These are phyloP conservation scores for Paragorgia papillata DNA, from an alignment of 92 coral and sea anemone genomes.

Conservation along the genomic window DNA sequence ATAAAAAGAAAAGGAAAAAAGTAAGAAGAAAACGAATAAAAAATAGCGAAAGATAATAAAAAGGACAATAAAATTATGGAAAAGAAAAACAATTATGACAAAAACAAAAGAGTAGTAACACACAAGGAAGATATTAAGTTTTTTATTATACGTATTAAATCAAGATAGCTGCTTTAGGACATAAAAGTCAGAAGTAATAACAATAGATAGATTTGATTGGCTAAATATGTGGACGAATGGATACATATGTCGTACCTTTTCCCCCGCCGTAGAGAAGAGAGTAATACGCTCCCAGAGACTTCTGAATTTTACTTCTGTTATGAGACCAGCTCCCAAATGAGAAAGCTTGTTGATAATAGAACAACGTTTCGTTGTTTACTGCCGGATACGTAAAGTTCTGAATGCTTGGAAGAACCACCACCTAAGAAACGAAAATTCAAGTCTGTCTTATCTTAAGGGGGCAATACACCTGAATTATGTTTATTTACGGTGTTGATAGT, in stretches of 20 bases:
- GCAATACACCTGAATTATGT: no score
- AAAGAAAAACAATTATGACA: not conserved
- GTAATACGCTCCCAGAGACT: conserved; percentile 68
- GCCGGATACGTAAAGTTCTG: conserved; percentile 52
- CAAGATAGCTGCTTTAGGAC: no score
- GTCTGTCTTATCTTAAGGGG: no score
- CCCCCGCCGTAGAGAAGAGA: conserved; percentile 76
- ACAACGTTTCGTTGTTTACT: conserved; percentile 47
- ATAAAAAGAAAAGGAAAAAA: not conserved
- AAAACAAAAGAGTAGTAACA: no score
- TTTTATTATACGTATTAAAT: no score
- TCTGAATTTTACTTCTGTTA: conserved; percentile 53
- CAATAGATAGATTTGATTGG: not conserved
- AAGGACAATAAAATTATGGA: not conserved
- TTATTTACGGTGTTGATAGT: no score
- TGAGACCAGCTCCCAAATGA: conserved; percentile 69
- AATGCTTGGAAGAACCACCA: conserved; percentile 72
- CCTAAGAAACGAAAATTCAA: conserved; percentile 49
- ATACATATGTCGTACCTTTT: conserved; percentile 57
- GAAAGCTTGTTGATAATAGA: conserved; percentile 53
- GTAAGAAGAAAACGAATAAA: no score
- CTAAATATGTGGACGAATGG: not conserved
- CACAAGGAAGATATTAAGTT: no score
- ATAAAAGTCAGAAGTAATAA: no score
- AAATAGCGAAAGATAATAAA: not conserved